Base-by-base conservation (phyloP, 2,797 vertebrate species). In the Tokudaia tokunoshimensis region DNA sequence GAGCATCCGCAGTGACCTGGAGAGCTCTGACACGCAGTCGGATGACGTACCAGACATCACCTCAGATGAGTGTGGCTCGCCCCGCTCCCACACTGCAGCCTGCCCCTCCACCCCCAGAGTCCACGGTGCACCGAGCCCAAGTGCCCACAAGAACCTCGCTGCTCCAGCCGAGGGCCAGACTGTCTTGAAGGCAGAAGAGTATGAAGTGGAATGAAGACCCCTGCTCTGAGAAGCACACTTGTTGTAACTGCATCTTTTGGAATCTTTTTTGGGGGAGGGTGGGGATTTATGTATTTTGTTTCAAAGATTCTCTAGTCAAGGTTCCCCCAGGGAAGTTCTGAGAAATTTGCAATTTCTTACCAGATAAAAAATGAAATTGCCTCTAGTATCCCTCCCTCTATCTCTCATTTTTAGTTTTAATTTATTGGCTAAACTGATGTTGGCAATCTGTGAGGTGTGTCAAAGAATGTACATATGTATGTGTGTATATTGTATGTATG, bases 1-100 rank as follows among this genome's bases (percentile, higher is more conserved):
- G 98, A 99, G 99, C 99, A 99, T 99, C 98, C 99, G 99, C 96
- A 99, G 99, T 7, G 99, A 99, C 98, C 99, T 99, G 98, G 99
- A 99, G 98, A 99, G 99, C 98, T 99, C 99, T 0, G 99, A 99
- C 98, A 99, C 99, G 0, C 99, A 99, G 97, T 99, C 99, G 0
- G 99, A 99, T 2, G 99, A 99, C 84, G 99, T 99, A 95, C 99
- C 99, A 0, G 99, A 99, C 98, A 98, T 99, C 94, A 99, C 99
- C 86, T 99, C 99, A 3, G 99, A 99, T 41, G 99, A 99, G 97
- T 99, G 99, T 22, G 99, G 99, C 98, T 99, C 99, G 72, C 99
- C 99, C 37, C 99, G 93, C 89, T 99, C 98, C 2, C 99, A 98
- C 96, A 98, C 97, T 76, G 98, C 98, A 55, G 96, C 97, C 97